These are phyloP conservation scores for Itoplectis maculator DNA, from an alignment of 2,888 invertebrate genomes.

Conservation along the genomic window DNA sequence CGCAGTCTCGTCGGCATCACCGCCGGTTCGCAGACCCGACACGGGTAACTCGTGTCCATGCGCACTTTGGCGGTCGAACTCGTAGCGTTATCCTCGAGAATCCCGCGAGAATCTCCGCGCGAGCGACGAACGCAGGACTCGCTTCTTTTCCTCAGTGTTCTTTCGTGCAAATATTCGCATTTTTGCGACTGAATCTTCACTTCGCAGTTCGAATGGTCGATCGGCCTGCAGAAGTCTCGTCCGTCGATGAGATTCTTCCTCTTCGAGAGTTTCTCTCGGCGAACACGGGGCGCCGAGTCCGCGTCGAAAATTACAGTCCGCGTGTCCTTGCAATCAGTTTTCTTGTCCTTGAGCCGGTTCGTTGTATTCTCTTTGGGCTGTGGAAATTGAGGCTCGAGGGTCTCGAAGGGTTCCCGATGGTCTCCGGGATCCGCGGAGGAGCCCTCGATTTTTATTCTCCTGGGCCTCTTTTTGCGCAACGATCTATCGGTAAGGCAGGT, in stretches of 20 bases:
- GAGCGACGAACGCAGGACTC: not conserved
- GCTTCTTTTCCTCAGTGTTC: not conserved
- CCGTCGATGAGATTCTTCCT: conserved; percentile 12
- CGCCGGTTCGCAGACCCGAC: conserved; percentile 58
- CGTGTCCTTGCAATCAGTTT: not conserved
- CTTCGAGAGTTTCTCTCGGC: not conserved
- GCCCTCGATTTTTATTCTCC: conserved; percentile 42
- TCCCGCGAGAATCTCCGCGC: conserved; percentile 6
- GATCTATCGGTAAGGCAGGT: not conserved
- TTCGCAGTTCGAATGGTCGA: conserved; percentile 29
- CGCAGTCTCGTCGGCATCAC: conserved; percentile 46
- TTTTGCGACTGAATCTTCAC: not conserved
- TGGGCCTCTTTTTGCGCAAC: not conserved
- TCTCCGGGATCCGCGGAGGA: conserved; percentile 19
- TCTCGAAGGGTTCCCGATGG: not conserved
- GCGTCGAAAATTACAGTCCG: conserved; percentile 3
- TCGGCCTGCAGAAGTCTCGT: conserved; percentile 7
- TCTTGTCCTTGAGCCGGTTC: conserved; percentile 14
- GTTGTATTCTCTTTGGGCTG: not conserved
- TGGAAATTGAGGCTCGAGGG: conserved; percentile 12
- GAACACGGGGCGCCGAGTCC: not conserved
- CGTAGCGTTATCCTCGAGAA: conserved; percentile 28
- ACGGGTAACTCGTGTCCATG: conserved; percentile 1
- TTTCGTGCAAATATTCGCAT: not conserved
- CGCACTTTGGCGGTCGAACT: not conserved